A percentile compares a stretch with the other conserved stretches of the same genome.
Evolutionary conservation across 1,140 invertebrate genomes (phyloP).

Genomic region (Aphaenogaster floridana): DNA sequence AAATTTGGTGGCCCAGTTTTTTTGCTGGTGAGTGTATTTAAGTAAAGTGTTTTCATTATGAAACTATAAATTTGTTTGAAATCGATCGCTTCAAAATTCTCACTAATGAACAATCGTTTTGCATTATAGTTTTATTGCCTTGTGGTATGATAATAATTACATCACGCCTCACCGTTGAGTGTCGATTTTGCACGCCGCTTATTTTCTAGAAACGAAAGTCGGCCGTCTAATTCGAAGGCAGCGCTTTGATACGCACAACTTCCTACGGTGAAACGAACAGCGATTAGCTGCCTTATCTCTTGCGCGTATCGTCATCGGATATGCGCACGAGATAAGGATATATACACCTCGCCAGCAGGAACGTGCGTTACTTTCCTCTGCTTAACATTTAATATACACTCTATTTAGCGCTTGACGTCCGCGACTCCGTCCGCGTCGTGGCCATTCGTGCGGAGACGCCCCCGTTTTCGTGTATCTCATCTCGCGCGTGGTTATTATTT

Average conservation of each 20-base stretch:
- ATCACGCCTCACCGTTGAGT: conserved; percentile 2
- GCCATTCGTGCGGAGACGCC: conserved; percentile 13
- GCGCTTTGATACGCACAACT: conserved; percentile 33
- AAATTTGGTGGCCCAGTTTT: too few relatives aligned
- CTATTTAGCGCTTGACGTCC: conserved; percentile 19
- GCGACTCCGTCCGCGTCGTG: background rate
- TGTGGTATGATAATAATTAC: conserved; percentile 27
- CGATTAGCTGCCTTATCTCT: conserved; percentile 38
- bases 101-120: background rate
- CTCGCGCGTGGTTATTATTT: conserved; percentile 25
- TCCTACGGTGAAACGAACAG: conserved; percentile 34
- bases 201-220: conserved; percentile 41
- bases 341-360: background rate
- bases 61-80: conserved; percentile 5
- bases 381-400: conserved; percentile 29
- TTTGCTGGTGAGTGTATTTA: background rate
- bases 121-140: background rate
- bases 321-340: conserved; percentile 40
- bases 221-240: conserved; percentile 3
- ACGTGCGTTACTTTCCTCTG: conserved; percentile 45
- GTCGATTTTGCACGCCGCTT: background rate
- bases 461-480: conserved; percentile 19
- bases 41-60: background rate
- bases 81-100: background rate
- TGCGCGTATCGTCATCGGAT: conserved; percentile 44